phyloP scores from a whole-genome alignment of 1,140 invertebrate genomes.

The Uloborus diversus region DNA sequence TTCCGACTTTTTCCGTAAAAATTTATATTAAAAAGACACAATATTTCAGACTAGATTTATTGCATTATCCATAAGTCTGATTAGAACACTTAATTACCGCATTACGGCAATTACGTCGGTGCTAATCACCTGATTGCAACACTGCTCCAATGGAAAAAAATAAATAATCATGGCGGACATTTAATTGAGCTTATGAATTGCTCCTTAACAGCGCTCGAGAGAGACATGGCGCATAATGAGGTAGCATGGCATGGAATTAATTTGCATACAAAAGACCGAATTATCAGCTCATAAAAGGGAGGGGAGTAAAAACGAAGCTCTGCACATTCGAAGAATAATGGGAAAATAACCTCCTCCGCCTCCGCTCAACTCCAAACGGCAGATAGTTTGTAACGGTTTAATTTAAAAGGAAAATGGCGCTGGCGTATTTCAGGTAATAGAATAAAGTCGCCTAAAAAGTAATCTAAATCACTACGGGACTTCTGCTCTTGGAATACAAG shows the following conservation, averaged over 20 bases:
- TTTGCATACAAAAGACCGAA: not conserved
- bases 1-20: too few relatives aligned
- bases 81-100: too few relatives aligned
- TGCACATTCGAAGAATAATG: not conserved
- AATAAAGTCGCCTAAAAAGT: not conserved
- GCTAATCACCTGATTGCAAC: not conserved
- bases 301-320: not conserved
- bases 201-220: not conserved
- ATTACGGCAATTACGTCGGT: not conserved
- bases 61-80: too few relatives aligned
- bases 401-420: not conserved
- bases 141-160: not conserved
- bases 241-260: not conserved
- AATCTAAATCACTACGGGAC: not conserved
- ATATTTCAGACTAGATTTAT: too few relatives aligned
- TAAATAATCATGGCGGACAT: not conserved
- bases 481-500: not conserved
- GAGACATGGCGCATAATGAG: not conserved
- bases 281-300: not conserved
- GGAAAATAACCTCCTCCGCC: not conserved
- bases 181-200: not conserved
- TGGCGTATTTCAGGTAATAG: not conserved
- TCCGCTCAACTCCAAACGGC: not conserved
- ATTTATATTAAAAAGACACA: too few relatives aligned
- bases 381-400: not conserved